Percentiles rank a stretch among this genome's conserved stretches.
Conservation (phyloP, 2,797 vertebrate species). For the Euphonia xanthogaster region DNA sequence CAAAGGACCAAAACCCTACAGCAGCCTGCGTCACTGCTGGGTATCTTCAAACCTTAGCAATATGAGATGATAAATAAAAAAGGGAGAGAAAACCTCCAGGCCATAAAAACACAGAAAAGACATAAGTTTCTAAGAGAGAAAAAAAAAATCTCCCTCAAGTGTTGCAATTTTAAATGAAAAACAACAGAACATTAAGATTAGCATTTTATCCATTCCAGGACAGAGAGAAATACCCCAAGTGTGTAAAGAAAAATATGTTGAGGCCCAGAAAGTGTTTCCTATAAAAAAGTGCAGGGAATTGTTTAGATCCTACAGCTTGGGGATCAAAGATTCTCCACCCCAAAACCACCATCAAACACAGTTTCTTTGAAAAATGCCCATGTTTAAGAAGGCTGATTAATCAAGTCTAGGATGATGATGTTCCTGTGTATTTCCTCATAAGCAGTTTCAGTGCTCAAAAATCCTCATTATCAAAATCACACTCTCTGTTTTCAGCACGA, state of each 20-base stretch:
- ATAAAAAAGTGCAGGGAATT: neutral
- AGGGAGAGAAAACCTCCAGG: constrained; percentile 24
- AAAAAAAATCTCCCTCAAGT: neutral
- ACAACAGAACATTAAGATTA: neutral
- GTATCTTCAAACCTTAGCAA: constrained; percentile 28
- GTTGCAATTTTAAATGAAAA: constrained; percentile 42
- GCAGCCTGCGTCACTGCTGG: constrained; percentile 24
- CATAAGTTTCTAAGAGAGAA: neutral
- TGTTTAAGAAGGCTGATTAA: neutral
- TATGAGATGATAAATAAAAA: constrained; percentile 43
- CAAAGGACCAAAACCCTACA: constrained; percentile 18
- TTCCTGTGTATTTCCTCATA: neutral
- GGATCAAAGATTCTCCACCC: neutral
- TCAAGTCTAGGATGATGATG: neutral
- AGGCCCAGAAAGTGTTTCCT: neutral
- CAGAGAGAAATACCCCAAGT: neutral
- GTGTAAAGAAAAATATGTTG: neutral
- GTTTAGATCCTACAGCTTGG: neutral
- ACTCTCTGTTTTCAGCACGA: neutral
- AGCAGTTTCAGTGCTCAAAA: neutral
- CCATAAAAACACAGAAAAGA: constrained; percentile 13
- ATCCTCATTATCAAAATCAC: neutral
- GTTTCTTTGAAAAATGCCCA: neutral
- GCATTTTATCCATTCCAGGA: neutral
- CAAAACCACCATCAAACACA: neutral